A percentile compares a stretch with the other conserved stretches of the same genome.
These are phyloP conservation scores for Araneus ventricosus DNA, from an alignment of 1,140 invertebrate genomes.

Conservation along the genomic window DNA sequence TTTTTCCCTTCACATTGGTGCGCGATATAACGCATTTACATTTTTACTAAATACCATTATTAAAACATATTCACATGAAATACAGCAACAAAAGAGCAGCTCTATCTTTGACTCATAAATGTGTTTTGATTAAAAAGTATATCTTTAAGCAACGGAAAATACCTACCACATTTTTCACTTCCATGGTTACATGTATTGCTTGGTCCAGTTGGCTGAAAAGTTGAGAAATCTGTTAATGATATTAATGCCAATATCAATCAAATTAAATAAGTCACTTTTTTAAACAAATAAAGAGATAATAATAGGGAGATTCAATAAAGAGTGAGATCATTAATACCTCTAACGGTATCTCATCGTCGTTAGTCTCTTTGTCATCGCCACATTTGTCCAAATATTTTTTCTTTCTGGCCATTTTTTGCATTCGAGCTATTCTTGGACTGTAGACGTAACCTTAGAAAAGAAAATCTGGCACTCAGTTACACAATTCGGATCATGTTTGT, in stretches of 20 bases:
- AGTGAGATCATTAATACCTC: neutral
- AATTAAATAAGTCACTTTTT: neutral
- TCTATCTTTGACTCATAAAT: no score
- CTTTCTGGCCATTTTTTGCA: slow-evolving; percentile 80
- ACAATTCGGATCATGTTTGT: no score
- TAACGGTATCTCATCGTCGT: neutral
- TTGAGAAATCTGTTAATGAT: neutral
- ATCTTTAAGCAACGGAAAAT: neutral
- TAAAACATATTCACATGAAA: no score
- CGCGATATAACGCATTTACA: no score
- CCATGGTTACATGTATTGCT: neutral
- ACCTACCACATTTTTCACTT: neutral
- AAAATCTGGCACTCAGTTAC: neutral
- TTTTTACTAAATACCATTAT: no score
- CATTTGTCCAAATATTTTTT: neutral
- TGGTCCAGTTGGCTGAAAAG: neutral
- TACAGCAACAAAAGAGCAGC: no score
- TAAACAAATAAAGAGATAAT: neutral
- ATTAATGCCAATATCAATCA: neutral
- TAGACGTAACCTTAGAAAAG: slow-evolving; percentile 82
- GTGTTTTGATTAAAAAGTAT: no score
- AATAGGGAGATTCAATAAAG: no score
- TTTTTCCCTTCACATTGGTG: no score
- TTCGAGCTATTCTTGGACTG: slow-evolving; percentile 84
- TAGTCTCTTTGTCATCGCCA: neutral